Evolutionary conservation across 1,140 invertebrate genomes (phyloP).

Genomic region (Aphelinus certus): DNA sequence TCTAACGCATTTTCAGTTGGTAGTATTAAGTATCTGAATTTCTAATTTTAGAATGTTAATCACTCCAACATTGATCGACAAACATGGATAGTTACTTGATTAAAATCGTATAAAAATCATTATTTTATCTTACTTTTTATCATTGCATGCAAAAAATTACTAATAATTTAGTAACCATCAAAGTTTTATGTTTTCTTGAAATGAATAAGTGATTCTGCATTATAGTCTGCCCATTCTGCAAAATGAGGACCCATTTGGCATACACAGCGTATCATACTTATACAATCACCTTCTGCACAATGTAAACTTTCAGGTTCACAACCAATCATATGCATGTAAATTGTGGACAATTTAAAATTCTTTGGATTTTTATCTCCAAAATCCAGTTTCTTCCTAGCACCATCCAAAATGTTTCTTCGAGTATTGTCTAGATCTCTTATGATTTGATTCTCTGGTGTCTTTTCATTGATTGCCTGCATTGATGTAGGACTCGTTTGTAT

Average conservation of each 20-base stretch:
- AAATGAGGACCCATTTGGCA: constrained; percentile 66
- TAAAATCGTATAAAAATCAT: background rate
- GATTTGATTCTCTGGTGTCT: constrained; percentile 58
- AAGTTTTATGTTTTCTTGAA: constrained; percentile 14
- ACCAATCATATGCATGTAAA: constrained; percentile 67
- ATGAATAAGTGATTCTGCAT: constrained; percentile 60
- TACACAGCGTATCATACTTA: constrained; percentile 68
- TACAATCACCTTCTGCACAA: constrained; percentile 71
- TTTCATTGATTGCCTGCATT: constrained; percentile 57
- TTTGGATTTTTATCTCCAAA: constrained; percentile 21
- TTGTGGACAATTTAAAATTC: constrained; percentile 64
- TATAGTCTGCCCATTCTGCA: constrained; percentile 66
- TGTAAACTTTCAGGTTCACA: constrained; percentile 62
- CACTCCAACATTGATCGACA: too few species aligned
- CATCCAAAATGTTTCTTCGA: constrained; percentile 16
- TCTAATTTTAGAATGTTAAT: too few species aligned
- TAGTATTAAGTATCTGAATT: too few species aligned
- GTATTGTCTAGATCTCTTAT: background rate
- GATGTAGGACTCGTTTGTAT: constrained; percentile 18
- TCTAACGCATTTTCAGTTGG: too few species aligned
- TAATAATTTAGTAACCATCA: background rate
- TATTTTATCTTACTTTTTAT: background rate
- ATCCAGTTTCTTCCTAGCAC: constrained; percentile 17
- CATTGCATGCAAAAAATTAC: background rate
- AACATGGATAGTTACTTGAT: background rate